phyloP scores from a whole-genome alignment of 2,888 invertebrate species.

The Thyatira batis region DNA sequence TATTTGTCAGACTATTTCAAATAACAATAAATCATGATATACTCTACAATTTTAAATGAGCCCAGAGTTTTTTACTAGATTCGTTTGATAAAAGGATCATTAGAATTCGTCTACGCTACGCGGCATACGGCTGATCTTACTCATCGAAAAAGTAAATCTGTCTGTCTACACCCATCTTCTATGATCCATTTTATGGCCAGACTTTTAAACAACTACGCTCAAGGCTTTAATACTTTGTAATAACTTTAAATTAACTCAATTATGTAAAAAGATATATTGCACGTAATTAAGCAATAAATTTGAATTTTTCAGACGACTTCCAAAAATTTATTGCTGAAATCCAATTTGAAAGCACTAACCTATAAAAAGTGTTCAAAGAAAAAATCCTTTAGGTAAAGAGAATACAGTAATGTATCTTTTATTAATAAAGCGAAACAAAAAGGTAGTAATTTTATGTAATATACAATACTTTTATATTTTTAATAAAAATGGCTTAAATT shows the following conservation, averaged over 20 bases:
- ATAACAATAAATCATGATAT: no score
- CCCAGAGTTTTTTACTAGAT: background rate
- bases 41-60: background rate
- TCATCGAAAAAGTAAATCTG: slow-evolving; percentile 49
- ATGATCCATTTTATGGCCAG: slow-evolving; percentile 55
- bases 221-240: slow-evolving; percentile 21
- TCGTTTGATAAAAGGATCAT: background rate
- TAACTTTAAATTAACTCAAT: slow-evolving; percentile 29
- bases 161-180: slow-evolving; percentile 49
- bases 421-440: no score
- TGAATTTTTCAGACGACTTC: slow-evolving; percentile 7
- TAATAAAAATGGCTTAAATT: background rate
- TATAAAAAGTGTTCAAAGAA: background rate
- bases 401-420: no score
- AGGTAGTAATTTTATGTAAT: no score
- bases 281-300: slow-evolving; percentile 14
- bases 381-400: background rate
- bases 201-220: slow-evolving; percentile 55
- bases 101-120: slow-evolving; percentile 1
- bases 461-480: no score
- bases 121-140: slow-evolving; percentile 25
- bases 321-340: background rate
- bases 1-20: slow-evolving; percentile 2
- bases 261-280: slow-evolving; percentile 34
- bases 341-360: background rate